Evolutionary conservation across 2,888 invertebrate genomes (phyloP).

Genomic region (Caenorhabditis wallacei): DNA sequence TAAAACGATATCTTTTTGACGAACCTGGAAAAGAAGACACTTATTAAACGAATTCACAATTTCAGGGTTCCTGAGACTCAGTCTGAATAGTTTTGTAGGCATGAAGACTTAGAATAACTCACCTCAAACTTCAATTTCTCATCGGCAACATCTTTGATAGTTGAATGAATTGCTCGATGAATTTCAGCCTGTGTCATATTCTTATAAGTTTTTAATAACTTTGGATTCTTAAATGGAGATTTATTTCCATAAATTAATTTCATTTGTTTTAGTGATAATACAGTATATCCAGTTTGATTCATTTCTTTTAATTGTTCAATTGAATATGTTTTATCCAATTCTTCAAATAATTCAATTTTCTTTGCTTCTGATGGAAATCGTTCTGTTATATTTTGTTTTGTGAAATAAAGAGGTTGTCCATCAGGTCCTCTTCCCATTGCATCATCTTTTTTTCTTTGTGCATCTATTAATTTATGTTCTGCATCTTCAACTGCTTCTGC

Average conservation of each 20-base stretch:
- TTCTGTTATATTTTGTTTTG: slow-evolving; percentile 76
- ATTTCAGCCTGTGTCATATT: slow-evolving; percentile 55
- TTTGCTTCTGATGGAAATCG: slow-evolving; percentile 66
- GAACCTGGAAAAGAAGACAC: slow-evolving; percentile 16
- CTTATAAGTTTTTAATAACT: slow-evolving; percentile 51
- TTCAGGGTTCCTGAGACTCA: no score
- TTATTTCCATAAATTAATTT: slow-evolving; percentile 74
- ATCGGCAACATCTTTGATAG: slow-evolving; percentile 64
- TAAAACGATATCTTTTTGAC: slow-evolving; percentile 68
- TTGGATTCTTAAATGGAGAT: slow-evolving; percentile 73
- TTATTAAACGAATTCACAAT: background rate
- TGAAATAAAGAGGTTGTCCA: slow-evolving; percentile 75
- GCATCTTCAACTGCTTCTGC: slow-evolving; percentile 64
- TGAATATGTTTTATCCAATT: slow-evolving; percentile 71
- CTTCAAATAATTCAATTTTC: slow-evolving; percentile 76
- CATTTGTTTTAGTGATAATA: slow-evolving; percentile 73
- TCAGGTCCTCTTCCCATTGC: slow-evolving; percentile 61
- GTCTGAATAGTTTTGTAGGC: no score
- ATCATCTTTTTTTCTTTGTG: slow-evolving; percentile 31
- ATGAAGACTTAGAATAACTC: background rate
- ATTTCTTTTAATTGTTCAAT: slow-evolving; percentile 73
- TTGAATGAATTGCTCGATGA: slow-evolving; percentile 48
- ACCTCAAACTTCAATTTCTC: slow-evolving; percentile 63
- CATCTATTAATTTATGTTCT: slow-evolving; percentile 59
- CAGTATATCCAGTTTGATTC: slow-evolving; percentile 76